A percentile compares a stretch with the other conserved stretches of the same genome.
Conservation (phyloP, 30 jellyfish, hydroid and myxozoan species). For the Cassiopea andromeda region DNA sequence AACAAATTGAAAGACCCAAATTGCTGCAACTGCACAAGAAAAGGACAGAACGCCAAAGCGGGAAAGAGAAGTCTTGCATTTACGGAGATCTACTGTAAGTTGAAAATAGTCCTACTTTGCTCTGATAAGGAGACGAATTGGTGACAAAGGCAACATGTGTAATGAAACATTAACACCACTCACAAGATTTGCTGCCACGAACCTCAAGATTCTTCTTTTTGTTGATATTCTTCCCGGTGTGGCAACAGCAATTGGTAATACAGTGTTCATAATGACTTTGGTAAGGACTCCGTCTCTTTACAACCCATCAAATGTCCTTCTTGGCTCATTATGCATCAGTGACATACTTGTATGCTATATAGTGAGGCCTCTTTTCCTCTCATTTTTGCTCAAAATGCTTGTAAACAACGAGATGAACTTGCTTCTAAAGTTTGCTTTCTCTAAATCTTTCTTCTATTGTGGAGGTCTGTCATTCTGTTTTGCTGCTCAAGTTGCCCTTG, state of each 20-base stretch:
- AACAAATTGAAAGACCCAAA: neutral
- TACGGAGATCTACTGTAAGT: too few relatives aligned
- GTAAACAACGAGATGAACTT: neutral
- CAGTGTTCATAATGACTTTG: conserved; percentile 6
- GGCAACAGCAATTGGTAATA: conserved; percentile 19
- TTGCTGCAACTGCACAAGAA: neutral
- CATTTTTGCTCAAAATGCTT: conserved; percentile 5
- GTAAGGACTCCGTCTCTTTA: neutral
- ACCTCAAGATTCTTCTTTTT: conserved; percentile 1
- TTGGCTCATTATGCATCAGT: conserved; percentile 22
- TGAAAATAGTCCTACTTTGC: neutral
- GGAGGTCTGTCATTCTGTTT: conserved; percentile 30
- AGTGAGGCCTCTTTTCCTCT: neutral
- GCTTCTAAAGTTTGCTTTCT: neutral
- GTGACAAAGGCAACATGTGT: neutral
- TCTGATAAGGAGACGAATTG: neutral
- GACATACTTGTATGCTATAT: conserved; percentile 27
- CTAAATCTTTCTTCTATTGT: neutral
- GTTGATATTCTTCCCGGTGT: conserved; percentile 3
- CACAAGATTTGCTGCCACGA: neutral
- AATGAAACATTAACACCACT: neutral
- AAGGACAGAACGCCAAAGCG: too few relatives aligned
- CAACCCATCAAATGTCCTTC: conserved; percentile 28
- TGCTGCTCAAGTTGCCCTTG: conserved; percentile 22
- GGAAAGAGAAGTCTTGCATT: too few relatives aligned